Evolutionary conservation across 1,140 invertebrate genomes (phyloP).

Genomic region (Neodiprion fabricii): DNA sequence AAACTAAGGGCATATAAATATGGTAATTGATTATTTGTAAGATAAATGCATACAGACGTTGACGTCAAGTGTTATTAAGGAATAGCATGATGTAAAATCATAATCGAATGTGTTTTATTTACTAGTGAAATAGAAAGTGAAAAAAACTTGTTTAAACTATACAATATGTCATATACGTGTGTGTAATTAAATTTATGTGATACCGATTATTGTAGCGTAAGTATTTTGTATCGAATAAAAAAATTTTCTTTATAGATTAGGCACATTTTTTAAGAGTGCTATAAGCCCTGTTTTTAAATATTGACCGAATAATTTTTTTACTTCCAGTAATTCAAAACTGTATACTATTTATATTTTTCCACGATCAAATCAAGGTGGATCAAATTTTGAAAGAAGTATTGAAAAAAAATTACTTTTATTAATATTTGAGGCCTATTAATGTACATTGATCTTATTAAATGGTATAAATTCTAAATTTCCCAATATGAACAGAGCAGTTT

Average conservation of each 20-base stretch:
- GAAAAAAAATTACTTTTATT: slow-evolving; percentile 6
- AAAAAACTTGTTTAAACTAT: no score
- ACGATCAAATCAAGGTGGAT: no score
- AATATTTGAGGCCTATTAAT: background rate
- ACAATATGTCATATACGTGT: background rate
- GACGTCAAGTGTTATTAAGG: no score
- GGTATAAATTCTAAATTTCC: background rate
- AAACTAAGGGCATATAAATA: slow-evolving; percentile 69
- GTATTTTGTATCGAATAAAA: background rate
- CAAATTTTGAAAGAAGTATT: background rate
- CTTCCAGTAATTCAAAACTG: no score
- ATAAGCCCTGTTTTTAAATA: no score
- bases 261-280: no score
- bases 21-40: slow-evolving; percentile 15
- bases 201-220: background rate
- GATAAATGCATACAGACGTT: background rate
- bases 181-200: slow-evolving; percentile 1
- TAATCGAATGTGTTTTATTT: no score
- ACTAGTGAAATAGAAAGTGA: no score
- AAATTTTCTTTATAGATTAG: background rate
- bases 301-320: no score
- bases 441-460: background rate
- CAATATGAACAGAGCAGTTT: background rate
- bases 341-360: no score
- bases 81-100: no score